phyloP scores from a whole-genome alignment of 2,113 vertebrate genomes.

The Gallinago jamesoni region DNA sequence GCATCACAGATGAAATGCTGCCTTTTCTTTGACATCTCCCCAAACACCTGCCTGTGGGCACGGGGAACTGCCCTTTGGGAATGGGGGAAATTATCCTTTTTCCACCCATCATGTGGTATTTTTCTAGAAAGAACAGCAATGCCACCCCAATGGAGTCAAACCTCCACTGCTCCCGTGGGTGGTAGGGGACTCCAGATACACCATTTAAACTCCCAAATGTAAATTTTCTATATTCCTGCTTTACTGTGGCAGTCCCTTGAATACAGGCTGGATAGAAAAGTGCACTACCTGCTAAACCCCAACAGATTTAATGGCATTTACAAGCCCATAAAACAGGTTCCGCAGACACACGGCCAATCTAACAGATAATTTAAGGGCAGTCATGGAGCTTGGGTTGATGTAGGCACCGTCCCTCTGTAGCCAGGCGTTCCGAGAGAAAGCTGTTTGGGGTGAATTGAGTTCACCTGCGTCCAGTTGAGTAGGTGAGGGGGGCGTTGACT shows the following conservation, averaged over 20 bases:
- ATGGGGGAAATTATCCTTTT: background rate
- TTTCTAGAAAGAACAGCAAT: background rate
- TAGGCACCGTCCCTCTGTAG: background rate
- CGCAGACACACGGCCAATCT: background rate
- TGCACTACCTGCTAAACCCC: background rate
- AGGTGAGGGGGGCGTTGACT: background rate
- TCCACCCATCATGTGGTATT: background rate
- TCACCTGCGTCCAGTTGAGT: background rate
- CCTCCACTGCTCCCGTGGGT: too few relatives aligned
- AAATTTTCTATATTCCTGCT: background rate
- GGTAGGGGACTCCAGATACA: background rate
- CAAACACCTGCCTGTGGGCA: background rate
- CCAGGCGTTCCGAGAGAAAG: background rate
- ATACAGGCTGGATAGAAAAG: background rate
- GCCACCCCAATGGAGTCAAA: background rate
- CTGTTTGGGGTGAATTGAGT: background rate
- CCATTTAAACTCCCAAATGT: background rate
- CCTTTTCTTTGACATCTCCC: background rate
- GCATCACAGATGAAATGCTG: background rate
- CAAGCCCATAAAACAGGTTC: constrained; percentile 35
- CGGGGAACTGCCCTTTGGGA: background rate
- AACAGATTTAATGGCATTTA: constrained; percentile 18
- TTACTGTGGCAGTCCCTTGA: background rate
- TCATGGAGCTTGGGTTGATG: background rate
- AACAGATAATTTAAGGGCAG: background rate